phyloP scores from a whole-genome alignment of 37 sponge, comb jelly and placozoan species.

The Aphrocallistes beatrix region DNA sequence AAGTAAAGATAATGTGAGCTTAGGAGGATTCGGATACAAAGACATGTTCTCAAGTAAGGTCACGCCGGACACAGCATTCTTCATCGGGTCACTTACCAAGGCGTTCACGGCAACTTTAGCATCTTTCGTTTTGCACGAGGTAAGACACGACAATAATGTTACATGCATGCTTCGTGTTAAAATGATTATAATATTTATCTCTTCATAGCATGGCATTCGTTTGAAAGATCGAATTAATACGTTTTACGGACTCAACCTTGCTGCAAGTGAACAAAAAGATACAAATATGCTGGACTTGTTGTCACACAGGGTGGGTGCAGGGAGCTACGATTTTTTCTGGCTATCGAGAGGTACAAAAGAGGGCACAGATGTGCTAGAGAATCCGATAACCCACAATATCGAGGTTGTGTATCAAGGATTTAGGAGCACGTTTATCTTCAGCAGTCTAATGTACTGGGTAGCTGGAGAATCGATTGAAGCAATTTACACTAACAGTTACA shows the following conservation, averaged over 20 bases:
- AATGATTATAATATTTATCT: too few relatives aligned
- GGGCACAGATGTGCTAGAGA: not conserved
- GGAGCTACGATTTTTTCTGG: not conserved
- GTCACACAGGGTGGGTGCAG: not conserved
- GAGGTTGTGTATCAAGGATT: not conserved
- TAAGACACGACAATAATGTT: too few relatives aligned
- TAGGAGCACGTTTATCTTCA: not conserved
- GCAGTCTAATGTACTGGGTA: conserved; percentile 8
- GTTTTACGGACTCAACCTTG: not conserved
- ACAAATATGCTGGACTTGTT: not conserved
- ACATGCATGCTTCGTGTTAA: too few relatives aligned
- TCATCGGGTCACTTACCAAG: not conserved
- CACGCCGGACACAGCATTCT: not conserved
- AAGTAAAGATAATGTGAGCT: too few relatives aligned
- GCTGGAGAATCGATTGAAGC: not conserved
- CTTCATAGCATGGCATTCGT: not conserved
- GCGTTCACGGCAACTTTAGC: not conserved
- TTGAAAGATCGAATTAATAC: not conserved
- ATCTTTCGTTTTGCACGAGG: not conserved
- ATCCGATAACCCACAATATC: not conserved
- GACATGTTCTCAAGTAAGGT: not conserved
- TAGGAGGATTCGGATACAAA: not conserved
- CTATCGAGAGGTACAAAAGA: not conserved
- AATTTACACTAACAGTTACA: not conserved
- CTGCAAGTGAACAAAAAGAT: not conserved